Evolutionary conservation across 1,140 invertebrate genomes (phyloP).

Genomic region (Agrypnia vestita): DNA sequence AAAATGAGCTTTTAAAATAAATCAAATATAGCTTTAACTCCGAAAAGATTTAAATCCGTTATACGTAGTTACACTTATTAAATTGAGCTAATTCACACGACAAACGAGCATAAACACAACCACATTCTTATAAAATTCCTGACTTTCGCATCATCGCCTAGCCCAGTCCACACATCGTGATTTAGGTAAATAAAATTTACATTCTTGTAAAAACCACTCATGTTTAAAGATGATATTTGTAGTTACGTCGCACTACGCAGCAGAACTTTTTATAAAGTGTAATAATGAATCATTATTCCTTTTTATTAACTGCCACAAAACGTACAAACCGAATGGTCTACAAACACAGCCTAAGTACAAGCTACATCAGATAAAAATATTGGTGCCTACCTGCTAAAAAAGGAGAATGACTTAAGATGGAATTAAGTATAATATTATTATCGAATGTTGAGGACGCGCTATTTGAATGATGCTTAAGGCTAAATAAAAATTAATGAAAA

Average conservation of each 20-base stretch:
- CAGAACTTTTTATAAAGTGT: constrained; percentile 18
- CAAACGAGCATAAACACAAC: constrained; percentile 49
- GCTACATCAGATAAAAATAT: background rate
- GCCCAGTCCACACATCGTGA: constrained; percentile 2
- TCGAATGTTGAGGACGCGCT: too few relatives aligned
- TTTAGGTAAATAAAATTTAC: constrained; percentile 1
- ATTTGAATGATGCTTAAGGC: too few relatives aligned
- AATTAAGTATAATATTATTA: too few relatives aligned
- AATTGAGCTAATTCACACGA: constrained; percentile 55
- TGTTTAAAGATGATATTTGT: background rate
- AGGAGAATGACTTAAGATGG: background rate
- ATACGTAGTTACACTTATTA: constrained; percentile 38
- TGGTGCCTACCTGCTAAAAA: background rate
- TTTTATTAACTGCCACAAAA: constrained; percentile 15
- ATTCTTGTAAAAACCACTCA: background rate
- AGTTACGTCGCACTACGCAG: background rate
- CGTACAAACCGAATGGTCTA: background rate
- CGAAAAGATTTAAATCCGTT: constrained; percentile 40
- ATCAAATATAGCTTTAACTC: background rate
- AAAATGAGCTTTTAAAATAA: background rate
- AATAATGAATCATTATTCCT: background rate
- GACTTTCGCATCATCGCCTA: constrained; percentile 53
- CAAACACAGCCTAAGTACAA: background rate
- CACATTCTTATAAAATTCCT: constrained; percentile 54
- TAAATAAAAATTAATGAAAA: too few relatives aligned